Conservation (phyloP, 2,797 vertebrate genomes). For the Cynopterus sphinx region DNA sequence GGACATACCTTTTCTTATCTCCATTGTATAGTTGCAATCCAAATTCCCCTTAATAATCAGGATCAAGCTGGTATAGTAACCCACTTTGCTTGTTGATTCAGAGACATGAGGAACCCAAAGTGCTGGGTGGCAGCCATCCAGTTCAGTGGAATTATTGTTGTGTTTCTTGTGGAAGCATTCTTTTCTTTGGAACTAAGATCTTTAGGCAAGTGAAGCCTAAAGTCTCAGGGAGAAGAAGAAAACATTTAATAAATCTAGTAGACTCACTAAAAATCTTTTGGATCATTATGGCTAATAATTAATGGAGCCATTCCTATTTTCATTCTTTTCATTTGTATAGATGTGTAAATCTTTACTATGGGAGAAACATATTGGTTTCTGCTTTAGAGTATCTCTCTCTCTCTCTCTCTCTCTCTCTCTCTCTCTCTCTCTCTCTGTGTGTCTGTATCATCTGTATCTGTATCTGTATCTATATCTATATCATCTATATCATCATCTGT, state of each 20-base stretch:
- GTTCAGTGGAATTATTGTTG: background rate
- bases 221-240: background rate
- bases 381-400: background rate
- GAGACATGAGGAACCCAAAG: background rate
- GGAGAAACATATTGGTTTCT: background rate
- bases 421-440: no score
- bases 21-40: background rate
- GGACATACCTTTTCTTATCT: background rate
- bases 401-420: no score
- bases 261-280: background rate
- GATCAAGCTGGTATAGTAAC: background rate
- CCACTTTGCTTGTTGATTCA: conserved; percentile 21
- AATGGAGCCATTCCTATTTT: background rate
- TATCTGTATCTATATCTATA: no score
- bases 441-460: no score
- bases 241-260: background rate
- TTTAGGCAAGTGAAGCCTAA: background rate
- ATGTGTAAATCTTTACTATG: background rate
- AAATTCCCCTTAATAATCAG: background rate
- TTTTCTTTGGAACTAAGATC: background rate
- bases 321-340: background rate
- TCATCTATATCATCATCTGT: no score
- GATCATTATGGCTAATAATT: background rate
- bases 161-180: background rate
- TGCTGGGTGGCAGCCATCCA: background rate